Conservation (phyloP, 2,888 invertebrate genomes). For the Caenorhabditis uteleia region DNA sequence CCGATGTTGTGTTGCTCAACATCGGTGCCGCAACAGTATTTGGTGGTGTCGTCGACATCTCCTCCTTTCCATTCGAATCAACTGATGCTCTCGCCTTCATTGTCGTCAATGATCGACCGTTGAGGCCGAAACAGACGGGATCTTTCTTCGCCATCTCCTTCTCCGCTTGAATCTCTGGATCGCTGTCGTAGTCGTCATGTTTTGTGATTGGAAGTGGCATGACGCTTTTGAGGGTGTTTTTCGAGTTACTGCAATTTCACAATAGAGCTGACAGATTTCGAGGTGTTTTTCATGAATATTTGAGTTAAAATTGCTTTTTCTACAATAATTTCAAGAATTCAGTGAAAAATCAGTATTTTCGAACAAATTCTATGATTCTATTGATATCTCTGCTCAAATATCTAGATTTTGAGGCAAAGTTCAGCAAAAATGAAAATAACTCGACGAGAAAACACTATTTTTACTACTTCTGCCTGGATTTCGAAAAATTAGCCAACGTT, state of each 20-base stretch:
- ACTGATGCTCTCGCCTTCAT: slow-evolving; percentile 12
- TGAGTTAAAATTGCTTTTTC: no score
- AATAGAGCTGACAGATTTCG: no score
- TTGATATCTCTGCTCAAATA: no score
- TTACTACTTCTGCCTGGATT: no score
- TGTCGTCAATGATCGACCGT: slow-evolving; percentile 14
- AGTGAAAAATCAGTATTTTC: no score
- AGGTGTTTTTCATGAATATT: no score
- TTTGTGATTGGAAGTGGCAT: slow-evolving; percentile 32
- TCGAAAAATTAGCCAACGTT: no score
- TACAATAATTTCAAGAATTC: no score
- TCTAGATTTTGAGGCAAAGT: background rate
- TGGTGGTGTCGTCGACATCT: slow-evolving; percentile 30
- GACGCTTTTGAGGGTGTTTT: no score
- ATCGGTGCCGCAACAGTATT: slow-evolving; percentile 18
- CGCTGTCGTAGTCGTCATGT: slow-evolving; percentile 34
- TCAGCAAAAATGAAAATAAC: background rate
- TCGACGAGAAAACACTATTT: no score
- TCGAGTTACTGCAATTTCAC: no score
- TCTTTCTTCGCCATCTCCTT: slow-evolving; percentile 36
- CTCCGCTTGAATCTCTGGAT: slow-evolving; percentile 37
- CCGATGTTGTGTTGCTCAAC: slow-evolving; percentile 5
- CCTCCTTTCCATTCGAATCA: slow-evolving; percentile 11
- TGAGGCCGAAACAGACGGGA: slow-evolving; percentile 16
- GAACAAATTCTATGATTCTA: slow-evolving; percentile 6